Evolutionary conservation across 1,140 invertebrate genomes (phyloP).

Genomic region (Portunus trituberculatus): DNA sequence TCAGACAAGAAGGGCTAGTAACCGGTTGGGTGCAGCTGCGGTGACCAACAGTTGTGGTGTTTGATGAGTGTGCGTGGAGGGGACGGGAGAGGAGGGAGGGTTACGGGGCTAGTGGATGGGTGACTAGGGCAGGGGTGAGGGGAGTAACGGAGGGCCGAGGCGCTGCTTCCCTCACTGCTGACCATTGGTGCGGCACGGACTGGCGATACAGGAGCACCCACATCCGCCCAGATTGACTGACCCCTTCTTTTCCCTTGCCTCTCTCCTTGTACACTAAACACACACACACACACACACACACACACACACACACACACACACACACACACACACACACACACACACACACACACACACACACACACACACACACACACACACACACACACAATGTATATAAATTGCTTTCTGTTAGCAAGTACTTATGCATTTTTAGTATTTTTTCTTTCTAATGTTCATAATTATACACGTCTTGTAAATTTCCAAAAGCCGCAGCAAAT

Average conservation of each 20-base stretch:
- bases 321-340: conserved; percentile 51
- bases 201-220: conserved; percentile 7
- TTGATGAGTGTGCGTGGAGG: conserved; percentile 5
- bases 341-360: conserved; percentile 47
- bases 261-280: background rate
- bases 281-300: background rate
- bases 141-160: background rate
- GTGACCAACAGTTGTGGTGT: background rate
- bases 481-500: no score
- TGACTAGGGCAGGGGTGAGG: background rate
- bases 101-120: background rate
- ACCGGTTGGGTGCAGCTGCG: background rate
- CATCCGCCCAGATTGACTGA: background rate
- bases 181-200: background rate
- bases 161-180: background rate
- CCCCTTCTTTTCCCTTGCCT: background rate
- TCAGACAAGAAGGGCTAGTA: background rate
- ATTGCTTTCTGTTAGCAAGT: background rate
- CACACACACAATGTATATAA: conserved; percentile 8
- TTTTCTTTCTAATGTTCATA: no score
- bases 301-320: conserved; percentile 22
- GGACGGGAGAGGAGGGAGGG: background rate
- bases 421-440: no score
- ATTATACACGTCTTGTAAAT: no score
- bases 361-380: conserved; percentile 56